Evolutionary conservation across 2,797 vertebrate genomes (phyloP).

Genomic region (Carduelis carduelis): DNA sequence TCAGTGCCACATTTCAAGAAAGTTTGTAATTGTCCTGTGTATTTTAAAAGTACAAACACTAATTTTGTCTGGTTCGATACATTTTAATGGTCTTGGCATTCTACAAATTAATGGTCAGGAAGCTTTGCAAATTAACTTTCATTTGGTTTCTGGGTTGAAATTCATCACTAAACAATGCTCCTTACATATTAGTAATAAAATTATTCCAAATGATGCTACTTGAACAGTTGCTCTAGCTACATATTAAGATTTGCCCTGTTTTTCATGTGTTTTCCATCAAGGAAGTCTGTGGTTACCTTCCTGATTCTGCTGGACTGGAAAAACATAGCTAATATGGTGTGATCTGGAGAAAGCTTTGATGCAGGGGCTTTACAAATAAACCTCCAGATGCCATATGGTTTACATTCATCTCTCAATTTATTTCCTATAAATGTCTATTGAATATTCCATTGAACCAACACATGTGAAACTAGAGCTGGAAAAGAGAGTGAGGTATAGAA

Average conservation of each 20-base stretch:
- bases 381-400: slow-evolving; percentile 97
- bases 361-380: slow-evolving; percentile 98
- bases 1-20: neutral
- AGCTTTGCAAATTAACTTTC: slow-evolving; percentile 32
- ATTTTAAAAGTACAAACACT: slow-evolving; percentile 29
- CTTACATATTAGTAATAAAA: slow-evolving; percentile 72
- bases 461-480: slow-evolving; percentile 91
- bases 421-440: slow-evolving; percentile 99
- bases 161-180: slow-evolving; percentile 50
- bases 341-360: slow-evolving; percentile 99
- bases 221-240: slow-evolving; percentile 77
- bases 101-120: neutral
- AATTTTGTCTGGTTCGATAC: neutral
- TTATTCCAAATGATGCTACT: slow-evolving; percentile 87
- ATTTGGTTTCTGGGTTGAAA: slow-evolving; percentile 49
- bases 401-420: slow-evolving; percentile 98
- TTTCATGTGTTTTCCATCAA: slow-evolving; percentile 99
- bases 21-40: neutral
- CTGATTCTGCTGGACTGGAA: slow-evolving; percentile 98
- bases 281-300: slow-evolving; percentile 98
- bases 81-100: slow-evolving; percentile 31
- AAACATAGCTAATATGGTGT: slow-evolving; percentile 99
- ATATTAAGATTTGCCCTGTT: slow-evolving; percentile 81
- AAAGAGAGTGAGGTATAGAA: slow-evolving; percentile 82
- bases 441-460: slow-evolving; percentile 91